A percentile compares a stretch with the other conserved stretches of the same genome.
These are phyloP conservation scores for Labroides dimidiatus DNA, from an alignment of 2,797 vertebrate species.

Conservation along the genomic window DNA sequence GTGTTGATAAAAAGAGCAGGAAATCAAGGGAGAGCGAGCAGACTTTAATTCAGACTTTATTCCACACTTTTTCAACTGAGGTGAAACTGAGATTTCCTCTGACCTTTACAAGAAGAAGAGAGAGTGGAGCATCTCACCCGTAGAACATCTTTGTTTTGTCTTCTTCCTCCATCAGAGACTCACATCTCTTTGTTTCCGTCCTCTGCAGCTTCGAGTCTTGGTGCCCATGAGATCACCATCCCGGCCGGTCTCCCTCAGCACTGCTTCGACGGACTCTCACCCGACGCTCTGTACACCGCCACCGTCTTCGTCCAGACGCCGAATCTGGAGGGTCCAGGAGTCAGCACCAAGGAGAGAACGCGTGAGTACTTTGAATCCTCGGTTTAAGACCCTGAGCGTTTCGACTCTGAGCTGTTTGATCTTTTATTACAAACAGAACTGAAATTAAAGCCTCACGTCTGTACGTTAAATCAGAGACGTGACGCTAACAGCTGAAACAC, in stretches of 20 bases:
- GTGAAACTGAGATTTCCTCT: too few relatives aligned
- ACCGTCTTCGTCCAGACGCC: slow-evolving; percentile 95
- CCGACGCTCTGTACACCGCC: slow-evolving; percentile 89
- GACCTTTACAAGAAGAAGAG: too few relatives aligned
- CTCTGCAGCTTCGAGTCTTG: slow-evolving; percentile 77
- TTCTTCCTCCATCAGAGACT: too few relatives aligned
- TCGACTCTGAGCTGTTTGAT: not conserved
- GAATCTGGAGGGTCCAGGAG: slow-evolving; percentile 94
- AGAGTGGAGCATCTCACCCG: too few relatives aligned
- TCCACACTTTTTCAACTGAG: too few relatives aligned
- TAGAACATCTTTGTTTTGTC: too few relatives aligned
- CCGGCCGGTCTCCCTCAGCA: slow-evolving; percentile 91
- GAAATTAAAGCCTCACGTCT: not conserved
- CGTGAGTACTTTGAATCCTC: too few relatives aligned
- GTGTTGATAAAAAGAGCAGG: too few relatives aligned
- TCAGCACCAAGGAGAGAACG: slow-evolving; percentile 88
- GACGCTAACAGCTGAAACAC: not conserved
- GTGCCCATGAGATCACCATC: slow-evolving; percentile 95
- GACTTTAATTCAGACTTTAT: too few relatives aligned
- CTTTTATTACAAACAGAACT: not conserved
- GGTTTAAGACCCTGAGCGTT: not conserved
- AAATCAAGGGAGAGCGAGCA: too few relatives aligned
- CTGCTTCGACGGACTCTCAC: slow-evolving; percentile 93
- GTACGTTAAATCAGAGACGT: not conserved
- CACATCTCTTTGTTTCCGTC: not conserved